Percentiles rank a stretch among this genome's conserved stretches.
Evolutionary conservation across 2,113 vertebrate genomes (phyloP).

Genomic region (Coryphaenoides rupestris): DNA sequence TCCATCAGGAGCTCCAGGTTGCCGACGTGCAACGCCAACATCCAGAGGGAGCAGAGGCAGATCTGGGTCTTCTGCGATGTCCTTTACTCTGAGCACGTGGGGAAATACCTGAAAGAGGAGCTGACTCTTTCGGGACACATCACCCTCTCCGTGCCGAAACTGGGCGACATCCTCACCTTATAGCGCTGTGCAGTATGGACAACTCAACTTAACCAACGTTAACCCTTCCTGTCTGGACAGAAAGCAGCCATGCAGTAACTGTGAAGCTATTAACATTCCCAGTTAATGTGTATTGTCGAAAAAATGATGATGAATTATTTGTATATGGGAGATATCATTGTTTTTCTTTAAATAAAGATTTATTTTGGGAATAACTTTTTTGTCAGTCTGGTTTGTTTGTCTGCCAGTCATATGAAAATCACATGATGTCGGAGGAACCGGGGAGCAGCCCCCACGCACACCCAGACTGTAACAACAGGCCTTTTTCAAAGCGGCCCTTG

Average conservation of each 20-base stretch:
- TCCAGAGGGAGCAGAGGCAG: conserved; percentile 79
- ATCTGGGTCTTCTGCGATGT: conserved; percentile 96
- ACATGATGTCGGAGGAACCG: conserved; percentile 25
- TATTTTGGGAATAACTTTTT: background rate
- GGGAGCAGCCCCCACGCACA: background rate
- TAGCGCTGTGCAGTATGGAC: conserved; percentile 13
- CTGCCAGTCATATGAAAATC: conserved; percentile 28
- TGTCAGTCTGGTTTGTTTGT: conserved; percentile 1
- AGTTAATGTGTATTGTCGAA: too few relatives aligned
- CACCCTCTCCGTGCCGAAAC: conserved; percentile 75
- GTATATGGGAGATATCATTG: background rate
- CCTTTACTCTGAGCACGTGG: conserved; percentile 81
- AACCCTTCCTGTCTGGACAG: too few relatives aligned
- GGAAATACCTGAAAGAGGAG: conserved; percentile 76
- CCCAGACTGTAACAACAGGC: conserved; percentile 3
- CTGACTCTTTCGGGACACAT: conserved; percentile 80
- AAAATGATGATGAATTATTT: background rate
- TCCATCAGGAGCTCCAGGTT: conserved; percentile 68
- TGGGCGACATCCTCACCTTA: conserved; percentile 79
- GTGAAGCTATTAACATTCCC: too few relatives aligned
- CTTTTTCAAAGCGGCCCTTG: conserved; percentile 11
- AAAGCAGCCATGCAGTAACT: too few relatives aligned
- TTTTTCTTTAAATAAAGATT: background rate
- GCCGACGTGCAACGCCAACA: conserved; percentile 87
- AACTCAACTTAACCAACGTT: background rate